Percentiles rank a stretch among this genome's conserved stretches.
Evolutionary conservation across 92 coral and sea anemone species (phyloP).

Genomic region (Bergia sp.): DNA sequence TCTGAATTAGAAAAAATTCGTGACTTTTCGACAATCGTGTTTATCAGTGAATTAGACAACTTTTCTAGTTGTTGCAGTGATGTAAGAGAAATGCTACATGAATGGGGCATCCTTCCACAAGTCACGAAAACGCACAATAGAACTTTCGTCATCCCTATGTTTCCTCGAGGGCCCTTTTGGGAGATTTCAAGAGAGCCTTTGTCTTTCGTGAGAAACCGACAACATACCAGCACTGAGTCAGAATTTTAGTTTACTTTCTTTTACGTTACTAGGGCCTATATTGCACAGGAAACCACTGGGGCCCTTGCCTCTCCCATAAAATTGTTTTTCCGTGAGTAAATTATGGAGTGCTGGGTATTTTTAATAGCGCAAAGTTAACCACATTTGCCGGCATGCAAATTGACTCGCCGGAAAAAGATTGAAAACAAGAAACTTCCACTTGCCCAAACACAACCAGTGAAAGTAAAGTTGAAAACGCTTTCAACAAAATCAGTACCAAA

Average conservation of each 20-base stretch:
- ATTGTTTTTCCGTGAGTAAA: conserved; percentile 48
- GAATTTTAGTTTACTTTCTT: conserved; percentile 37
- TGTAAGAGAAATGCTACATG: neutral
- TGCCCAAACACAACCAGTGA: neutral
- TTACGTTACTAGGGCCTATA: conserved; percentile 40
- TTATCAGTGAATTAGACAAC: neutral
- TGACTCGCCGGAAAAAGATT: conserved; percentile 28
- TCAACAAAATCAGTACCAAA: neutral
- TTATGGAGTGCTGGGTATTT: conserved; percentile 35
- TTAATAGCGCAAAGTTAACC: conserved; percentile 48
- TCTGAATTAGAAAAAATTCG: conserved; percentile 37
- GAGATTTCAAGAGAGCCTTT: conserved; percentile 30
- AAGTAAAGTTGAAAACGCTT: neutral
- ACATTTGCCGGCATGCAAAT: conserved; percentile 50
- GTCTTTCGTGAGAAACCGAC: conserved; percentile 50
- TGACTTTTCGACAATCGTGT: conserved; percentile 29
- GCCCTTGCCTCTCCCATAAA: conserved; percentile 49
- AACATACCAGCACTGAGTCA: conserved; percentile 47
- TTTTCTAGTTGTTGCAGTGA: conserved; percentile 9
- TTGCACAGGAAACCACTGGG: conserved; percentile 35
- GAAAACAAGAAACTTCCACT: conserved; percentile 17
- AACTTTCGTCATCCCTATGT: conserved; percentile 14
- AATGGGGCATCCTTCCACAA: neutral
- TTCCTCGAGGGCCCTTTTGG: conserved; percentile 22
- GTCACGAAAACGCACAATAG: neutral